Conservation (phyloP, 2,888 invertebrate genomes). For the Lasioglossum villosulum region DNA sequence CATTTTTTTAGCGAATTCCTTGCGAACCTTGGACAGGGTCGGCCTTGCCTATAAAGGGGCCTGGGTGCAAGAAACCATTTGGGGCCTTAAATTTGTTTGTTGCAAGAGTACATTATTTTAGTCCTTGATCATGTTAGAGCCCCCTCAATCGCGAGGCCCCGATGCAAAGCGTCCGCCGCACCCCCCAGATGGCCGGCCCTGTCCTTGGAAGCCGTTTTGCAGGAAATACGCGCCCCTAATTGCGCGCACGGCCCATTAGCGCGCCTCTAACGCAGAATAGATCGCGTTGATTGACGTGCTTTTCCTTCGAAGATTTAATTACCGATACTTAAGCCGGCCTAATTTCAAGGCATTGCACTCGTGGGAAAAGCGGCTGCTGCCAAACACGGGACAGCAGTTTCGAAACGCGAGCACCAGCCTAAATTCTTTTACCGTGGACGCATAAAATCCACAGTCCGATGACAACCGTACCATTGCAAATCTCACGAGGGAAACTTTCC, state of each 20-base stretch:
- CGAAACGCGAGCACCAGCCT: conserved; percentile 6
- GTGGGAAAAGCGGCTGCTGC: conserved; percentile 15
- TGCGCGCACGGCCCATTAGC: conserved; percentile 53
- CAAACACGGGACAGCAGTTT: background rate
- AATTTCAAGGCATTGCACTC: conserved; percentile 23
- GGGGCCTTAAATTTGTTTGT: too few species aligned
- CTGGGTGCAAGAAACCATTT: too few species aligned
- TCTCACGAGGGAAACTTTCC: conserved; percentile 34
- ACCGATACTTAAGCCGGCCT: conserved; percentile 38
- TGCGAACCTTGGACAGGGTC: too few species aligned
- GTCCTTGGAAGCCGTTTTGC: conserved; percentile 50
- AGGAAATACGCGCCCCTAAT: conserved; percentile 51
- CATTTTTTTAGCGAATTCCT: too few species aligned
- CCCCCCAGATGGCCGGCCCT: too few species aligned
- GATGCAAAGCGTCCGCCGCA: too few species aligned
- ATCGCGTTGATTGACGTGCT: conserved; percentile 34
- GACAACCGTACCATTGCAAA: conserved; percentile 41
- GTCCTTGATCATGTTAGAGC: too few species aligned
- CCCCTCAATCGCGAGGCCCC: too few species aligned
- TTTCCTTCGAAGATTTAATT: conserved; percentile 35
- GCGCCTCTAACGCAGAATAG: conserved; percentile 11
- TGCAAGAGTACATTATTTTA: too few species aligned
- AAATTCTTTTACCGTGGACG: background rate
- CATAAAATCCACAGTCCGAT: background rate
- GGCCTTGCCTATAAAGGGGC: too few species aligned